Evolutionary conservation across 2,888 invertebrate species (phyloP).

Genomic region (Tridacna gigas): DNA sequence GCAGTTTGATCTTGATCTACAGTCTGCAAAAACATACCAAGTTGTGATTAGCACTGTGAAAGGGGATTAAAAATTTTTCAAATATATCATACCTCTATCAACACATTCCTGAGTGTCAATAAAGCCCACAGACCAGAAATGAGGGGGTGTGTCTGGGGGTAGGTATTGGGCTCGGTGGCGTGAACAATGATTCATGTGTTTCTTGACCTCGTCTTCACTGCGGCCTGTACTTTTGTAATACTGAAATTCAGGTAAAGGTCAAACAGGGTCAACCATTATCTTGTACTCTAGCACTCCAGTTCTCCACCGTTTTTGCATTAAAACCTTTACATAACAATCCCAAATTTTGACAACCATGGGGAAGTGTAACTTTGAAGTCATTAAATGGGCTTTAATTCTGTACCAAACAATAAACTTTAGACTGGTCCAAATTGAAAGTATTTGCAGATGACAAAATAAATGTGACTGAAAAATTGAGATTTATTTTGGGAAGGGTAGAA

Average conservation of each 20-base stretch:
- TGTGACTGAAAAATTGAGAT: too few species aligned
- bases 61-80: too few species aligned
- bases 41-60: too few species aligned
- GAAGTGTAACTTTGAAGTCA: too few species aligned
- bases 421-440: too few species aligned
- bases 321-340: background rate
- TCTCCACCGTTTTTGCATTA: background rate
- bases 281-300: too few species aligned
- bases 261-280: too few species aligned
- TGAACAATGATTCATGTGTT: conserved; percentile 80
- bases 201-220: conserved; percentile 75
- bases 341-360: background rate
- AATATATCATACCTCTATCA: conserved; percentile 69
- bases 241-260: conserved; percentile 65
- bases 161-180: conserved; percentile 81
- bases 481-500: background rate
- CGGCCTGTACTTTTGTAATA: conserved; percentile 79
- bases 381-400: too few species aligned
- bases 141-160: conserved; percentile 82
- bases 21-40: too few species aligned
- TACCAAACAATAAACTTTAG: too few species aligned
- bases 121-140: conserved; percentile 84
- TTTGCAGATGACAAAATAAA: too few species aligned
- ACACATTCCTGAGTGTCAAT: conserved; percentile 83
- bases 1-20: too few species aligned